A percentile compares a stretch with the other conserved stretches of the same genome.
These are phyloP conservation scores for Scaptomyza polygonia DNA, from an alignment of 2,888 invertebrate genomes.

Conservation along the genomic window DNA sequence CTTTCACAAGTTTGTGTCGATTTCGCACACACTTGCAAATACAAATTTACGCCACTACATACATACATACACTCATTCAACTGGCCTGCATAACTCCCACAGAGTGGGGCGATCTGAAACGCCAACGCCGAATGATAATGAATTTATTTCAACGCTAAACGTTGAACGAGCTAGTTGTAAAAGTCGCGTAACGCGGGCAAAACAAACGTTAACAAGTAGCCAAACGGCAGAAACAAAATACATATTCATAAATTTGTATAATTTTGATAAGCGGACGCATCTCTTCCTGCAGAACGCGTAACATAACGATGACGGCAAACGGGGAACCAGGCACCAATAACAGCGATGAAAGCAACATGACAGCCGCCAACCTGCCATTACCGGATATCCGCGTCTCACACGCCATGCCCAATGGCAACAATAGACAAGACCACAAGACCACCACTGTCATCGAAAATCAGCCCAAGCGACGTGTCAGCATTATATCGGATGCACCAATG, in stretches of 20 bases:
- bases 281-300: constrained; percentile 22
- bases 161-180: constrained; percentile 78
- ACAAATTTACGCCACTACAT: constrained; percentile 7
- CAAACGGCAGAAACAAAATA: neutral
- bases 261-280: constrained; percentile 21
- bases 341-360: constrained; percentile 45
- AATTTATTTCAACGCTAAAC: constrained; percentile 79
- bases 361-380: constrained; percentile 10
- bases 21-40: constrained; percentile 43
- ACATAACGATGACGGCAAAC: constrained; percentile 56
- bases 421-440: constrained; percentile 60
- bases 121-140: constrained; percentile 58
- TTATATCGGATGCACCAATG: constrained; percentile 86
- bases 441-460: constrained; percentile 81
- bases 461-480: constrained; percentile 87
- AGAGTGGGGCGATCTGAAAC: constrained; percentile 42
- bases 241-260: constrained; percentile 11
- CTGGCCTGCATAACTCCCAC: constrained; percentile 50
- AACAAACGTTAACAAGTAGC: constrained; percentile 1
- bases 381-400: constrained; percentile 44
- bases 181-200: constrained; percentile 42
- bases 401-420: constrained; percentile 61
- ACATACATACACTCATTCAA: neutral
- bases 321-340: constrained; percentile 55
- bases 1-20: constrained; percentile 61